Conservation (phyloP, 2,797 vertebrate genomes). For the Petrocephalus schoutedeni region DNA sequence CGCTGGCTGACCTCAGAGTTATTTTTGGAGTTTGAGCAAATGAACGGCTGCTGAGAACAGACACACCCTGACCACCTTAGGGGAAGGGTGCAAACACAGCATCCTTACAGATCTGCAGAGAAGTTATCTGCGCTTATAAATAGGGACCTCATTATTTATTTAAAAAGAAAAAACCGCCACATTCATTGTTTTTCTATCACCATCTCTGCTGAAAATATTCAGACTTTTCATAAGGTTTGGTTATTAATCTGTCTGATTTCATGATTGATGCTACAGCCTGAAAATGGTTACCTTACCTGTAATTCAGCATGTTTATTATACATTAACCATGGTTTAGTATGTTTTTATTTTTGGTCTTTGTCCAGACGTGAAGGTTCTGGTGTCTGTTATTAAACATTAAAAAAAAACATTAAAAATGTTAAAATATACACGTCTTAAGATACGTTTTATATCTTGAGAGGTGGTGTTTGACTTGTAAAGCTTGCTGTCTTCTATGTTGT, state of each 20-base stretch:
- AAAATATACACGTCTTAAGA: too few relatives aligned
- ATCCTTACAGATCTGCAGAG: not conserved
- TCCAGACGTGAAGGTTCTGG: not conserved
- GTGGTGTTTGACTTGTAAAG: not conserved
- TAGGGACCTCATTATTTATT: not conserved
- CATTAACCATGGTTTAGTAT: not conserved
- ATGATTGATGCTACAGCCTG: not conserved
- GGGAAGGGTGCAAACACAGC: not conserved
- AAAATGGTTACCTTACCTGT: not conserved
- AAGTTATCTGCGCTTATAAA: not conserved
- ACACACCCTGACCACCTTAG: not conserved
- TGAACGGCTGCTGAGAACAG: not conserved
- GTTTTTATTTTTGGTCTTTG: not conserved
- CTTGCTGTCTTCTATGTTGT: not conserved
- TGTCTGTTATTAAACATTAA: not conserved
- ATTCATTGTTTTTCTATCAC: not conserved
- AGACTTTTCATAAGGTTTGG: not conserved
- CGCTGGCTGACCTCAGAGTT: slow-evolving; percentile 77
- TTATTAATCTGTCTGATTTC: not conserved
- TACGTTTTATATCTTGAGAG: not conserved
- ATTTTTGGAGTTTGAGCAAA: slow-evolving; percentile 71
- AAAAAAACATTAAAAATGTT: too few relatives aligned
- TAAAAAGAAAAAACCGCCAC: not conserved
- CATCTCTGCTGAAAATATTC: not conserved
- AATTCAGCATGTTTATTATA: not conserved